Base-by-base conservation (phyloP, 2,113 vertebrate genomes). In the Okapia johnstoni region DNA sequence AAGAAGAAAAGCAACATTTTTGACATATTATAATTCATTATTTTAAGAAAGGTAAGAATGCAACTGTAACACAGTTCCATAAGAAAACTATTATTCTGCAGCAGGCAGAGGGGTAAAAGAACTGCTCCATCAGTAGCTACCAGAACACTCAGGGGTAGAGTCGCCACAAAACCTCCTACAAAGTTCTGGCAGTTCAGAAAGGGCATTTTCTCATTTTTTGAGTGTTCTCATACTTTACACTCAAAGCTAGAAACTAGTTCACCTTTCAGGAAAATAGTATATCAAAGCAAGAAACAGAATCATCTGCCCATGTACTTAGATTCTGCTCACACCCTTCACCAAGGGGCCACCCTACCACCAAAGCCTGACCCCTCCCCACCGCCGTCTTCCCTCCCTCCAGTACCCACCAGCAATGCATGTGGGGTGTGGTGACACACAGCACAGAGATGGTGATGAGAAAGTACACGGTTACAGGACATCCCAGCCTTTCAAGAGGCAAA, bases 401-500 rank as follows among this genome's bases (percentile, higher is more conserved):
- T 23, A 33, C 61, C 33, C 95, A 57, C 58, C 3, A 26, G 52
- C 3, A 1, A 8, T 1, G 1, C n/a, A 30, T 10, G 55, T 58
- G n/a, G 43, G 92, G 58, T 48, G 28, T 0, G 10, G n/a, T 81
- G 80, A 63, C 88, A 48, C 28, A n/a, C 2, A 10, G 48, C 91
- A 52, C 26, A 15, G 84, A 58, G 52, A 90, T 13, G 11, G 43
- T 28, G 55, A 81, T 83, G 94, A 88, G 77, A 94, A 96, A 83
- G 16, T 52, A 83, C 30, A 81, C 26, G 43, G 28, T 40, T 36
- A 46, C 5, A 43, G 52, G 88, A 92, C 43, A 43, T 23, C 14
- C 48, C 7, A 4, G 48, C 30, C 89, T 94, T 90, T 93, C 17
- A 66, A 90, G 81, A 93, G 88, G 77, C 63, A 96, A 95, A 93